A percentile compares a stretch with the other conserved stretches of the same genome.
These are phyloP conservation scores for Philaenus spumarius DNA, from an alignment of 1,140 invertebrate species.

Conservation along the genomic window DNA sequence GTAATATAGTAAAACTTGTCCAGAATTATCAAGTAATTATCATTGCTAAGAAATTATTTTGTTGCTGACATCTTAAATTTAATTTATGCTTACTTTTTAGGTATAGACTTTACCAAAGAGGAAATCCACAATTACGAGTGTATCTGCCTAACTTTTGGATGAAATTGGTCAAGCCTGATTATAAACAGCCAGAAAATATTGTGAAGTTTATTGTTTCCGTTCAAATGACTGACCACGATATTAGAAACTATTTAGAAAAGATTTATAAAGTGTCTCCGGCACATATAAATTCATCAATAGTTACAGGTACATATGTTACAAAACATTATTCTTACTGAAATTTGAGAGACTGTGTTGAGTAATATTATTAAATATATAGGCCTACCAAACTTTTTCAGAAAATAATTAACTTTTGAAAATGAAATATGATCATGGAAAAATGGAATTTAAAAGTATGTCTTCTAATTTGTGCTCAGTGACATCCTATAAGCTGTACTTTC, in stretches of 20 bases:
- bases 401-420: background rate
- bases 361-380: conserved; percentile 36
- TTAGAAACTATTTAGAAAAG: conserved; percentile 90
- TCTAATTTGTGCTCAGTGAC: background rate
- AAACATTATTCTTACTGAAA: too few species aligned
- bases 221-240: conserved; percentile 81
- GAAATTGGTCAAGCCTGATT: conserved; percentile 67
- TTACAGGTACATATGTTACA: conserved; percentile 52
- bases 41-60: too few species aligned
- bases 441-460: background rate
- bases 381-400: conserved; percentile 1
- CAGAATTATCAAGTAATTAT: too few species aligned
- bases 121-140: conserved; percentile 81
- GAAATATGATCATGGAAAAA: background rate
- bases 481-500: too few species aligned
- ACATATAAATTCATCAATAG: conserved; percentile 63
- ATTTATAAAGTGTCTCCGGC: conserved; percentile 80
- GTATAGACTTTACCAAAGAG: conserved; percentile 83
- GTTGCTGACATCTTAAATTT: too few species aligned
- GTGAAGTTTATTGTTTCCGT: conserved; percentile 80
- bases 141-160: conserved; percentile 94
- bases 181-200: conserved; percentile 59
- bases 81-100: conserved; percentile 39
- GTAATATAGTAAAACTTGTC: too few species aligned
- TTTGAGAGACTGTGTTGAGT: background rate